Base-by-base conservation (phyloP, 2,797 vertebrate genomes). In the Dryobates pubescens region DNA sequence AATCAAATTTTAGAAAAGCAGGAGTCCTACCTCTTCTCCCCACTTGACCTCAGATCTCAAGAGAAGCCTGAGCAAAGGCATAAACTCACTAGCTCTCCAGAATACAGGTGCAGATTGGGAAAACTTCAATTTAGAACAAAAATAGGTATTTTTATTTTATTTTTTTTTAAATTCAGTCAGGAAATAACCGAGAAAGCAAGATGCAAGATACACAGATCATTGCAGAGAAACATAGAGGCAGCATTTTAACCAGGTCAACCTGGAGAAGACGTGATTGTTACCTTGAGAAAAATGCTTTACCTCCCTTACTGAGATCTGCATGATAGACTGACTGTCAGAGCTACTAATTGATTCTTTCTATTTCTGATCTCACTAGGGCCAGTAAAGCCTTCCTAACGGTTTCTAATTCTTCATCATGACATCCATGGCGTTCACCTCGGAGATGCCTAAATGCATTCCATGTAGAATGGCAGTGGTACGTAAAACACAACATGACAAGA, bases 291-390 rank as follows among this genome's bases (percentile, higher is more conserved):
- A 97, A 87, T 77, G 26, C 63, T 79, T 94, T 92, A 63, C 83
- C 86, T 92, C 38, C 51, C 61, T 92, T 86, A 70, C 79, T 65
- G 86, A 90, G 75, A 89, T 90, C 78, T 90, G 47, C 77, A 59
- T 23, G 59, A 83, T 93, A 95, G 86, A 77, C 64, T 93, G 96
- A 94, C 75, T 94, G 82, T 32, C 62, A 94, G 79, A 95, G 64
- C 94, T 96, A 89, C 96, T 96, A 95, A 97, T 86, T 95, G 82
- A 88, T 91, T 73, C 74, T 89, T 80, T 81, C 80, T 78, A 74
- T 95, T 96, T 95, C 83, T 82, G 63, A 86, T 94, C 88, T 96
- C 79, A 89, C 63, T 45, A 84, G 92, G 71, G 80, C 86, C 89
- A 96, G 62, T 26, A 90, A 90, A 90, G 59, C 78, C 49, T 79